Evolutionary conservation across 2,113 vertebrate species (phyloP), one percentile per base, ranked within the genome.

Genomic region (Platycercus adscitus): DNA sequence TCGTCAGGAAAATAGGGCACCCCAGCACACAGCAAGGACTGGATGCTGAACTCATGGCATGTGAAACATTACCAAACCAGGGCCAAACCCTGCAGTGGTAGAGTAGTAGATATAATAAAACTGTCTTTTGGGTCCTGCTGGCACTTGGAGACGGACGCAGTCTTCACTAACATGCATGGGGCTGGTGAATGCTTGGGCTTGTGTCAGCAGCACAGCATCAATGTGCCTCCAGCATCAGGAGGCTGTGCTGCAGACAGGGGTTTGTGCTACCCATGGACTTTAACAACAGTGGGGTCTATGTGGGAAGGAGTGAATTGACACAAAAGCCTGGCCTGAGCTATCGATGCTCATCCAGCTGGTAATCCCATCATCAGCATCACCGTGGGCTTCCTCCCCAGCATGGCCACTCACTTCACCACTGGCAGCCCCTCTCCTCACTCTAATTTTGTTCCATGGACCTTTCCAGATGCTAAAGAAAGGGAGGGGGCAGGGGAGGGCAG

Each of bases 391-490:
- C 69, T 65, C 52, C 58, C n/a, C 25, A 73, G 69, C n/a, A 9
- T 2, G 10, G 24, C 64, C 55, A 61, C 44, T 31, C 0, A 0
- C 10, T 56, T 58, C 63, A 60, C 20, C 0, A 0, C 1, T 4
- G 1, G 58, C 58, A 92, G 64, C 17, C 9, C 28, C 61, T 46
- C 66, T 88, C 49, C 77, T 52, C 63, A 8, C 28, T 60, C 61
- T 55, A 4, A 46, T 37, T 94, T 89, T 65, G 33, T 56, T 64
- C 49, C 63, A 56, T 0, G 2, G 35, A 68, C 10, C 39, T 79
- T 52, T 55, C 58, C 28, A 64, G 46, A 39, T 50, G 43, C 52
- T 64, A 10, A 68, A 76, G 24, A n/a, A 53, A 4, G 4, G 13
- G 41, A 50, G 63, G 33, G 56, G 39, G 50, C 18, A 4, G 43